A percentile compares a stretch with the other conserved stretches of the same genome.
Conservation (phyloP, 2,888 invertebrate genomes). For the Germaria angustata region DNA sequence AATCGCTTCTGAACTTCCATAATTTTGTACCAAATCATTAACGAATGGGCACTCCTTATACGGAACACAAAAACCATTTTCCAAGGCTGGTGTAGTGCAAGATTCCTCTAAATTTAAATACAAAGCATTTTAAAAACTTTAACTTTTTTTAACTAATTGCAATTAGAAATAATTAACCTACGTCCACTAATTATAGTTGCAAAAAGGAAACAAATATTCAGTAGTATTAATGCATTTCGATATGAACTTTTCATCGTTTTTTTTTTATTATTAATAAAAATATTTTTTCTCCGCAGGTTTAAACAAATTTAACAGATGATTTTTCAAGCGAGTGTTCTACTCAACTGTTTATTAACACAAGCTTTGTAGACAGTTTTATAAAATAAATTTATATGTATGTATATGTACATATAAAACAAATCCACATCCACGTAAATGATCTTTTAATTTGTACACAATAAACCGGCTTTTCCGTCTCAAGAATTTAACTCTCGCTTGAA, state of each 20-base stretch:
- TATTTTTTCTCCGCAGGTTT: no score
- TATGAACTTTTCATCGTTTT: constrained; percentile 8
- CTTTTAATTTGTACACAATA: constrained; percentile 19
- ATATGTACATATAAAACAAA: constrained; percentile 5
- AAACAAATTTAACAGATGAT: constrained; percentile 36
- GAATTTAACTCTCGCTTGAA: constrained; percentile 18
- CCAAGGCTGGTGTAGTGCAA: constrained; percentile 57
- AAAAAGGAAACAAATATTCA: constrained; percentile 8
- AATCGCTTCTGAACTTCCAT: constrained; percentile 39
- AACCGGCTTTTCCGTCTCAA: constrained; percentile 58
- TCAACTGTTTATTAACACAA: constrained; percentile 41
- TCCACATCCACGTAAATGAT: constrained; percentile 29
- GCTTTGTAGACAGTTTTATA: constrained; percentile 13
- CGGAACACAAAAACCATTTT: constrained; percentile 61
- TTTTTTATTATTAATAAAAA: neutral
- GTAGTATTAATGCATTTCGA: neutral
- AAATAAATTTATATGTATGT: neutral
- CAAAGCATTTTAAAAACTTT: neutral
- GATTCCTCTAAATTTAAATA: constrained; percentile 50
- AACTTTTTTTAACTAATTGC: neutral
- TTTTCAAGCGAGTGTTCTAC: constrained; percentile 29
- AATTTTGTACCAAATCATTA: constrained; percentile 21
- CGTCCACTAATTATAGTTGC: constrained; percentile 36
- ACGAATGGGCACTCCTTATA: constrained; percentile 58
- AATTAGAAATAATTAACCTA: constrained; percentile 37